These are phyloP conservation scores for Picus viridis DNA, from an alignment of 2,797 vertebrate species.

Conservation along the genomic window DNA sequence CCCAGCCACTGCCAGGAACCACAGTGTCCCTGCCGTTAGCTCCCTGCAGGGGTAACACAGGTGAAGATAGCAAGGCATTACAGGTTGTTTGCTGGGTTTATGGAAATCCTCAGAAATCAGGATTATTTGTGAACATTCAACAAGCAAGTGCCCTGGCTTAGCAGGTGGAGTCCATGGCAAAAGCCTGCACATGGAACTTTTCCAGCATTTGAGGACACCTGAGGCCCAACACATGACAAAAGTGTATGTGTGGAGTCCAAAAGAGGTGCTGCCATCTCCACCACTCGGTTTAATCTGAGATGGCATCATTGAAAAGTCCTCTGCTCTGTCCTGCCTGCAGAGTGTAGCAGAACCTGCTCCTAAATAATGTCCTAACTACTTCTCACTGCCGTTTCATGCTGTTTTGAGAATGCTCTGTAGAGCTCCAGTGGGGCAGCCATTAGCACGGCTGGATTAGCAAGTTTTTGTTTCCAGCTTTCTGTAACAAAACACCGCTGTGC, in stretches of 20 bases:
- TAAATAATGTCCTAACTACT: neutral
- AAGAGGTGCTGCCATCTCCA: neutral
- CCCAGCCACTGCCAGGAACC: neutral
- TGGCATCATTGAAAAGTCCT: neutral
- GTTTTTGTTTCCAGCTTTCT: neutral
- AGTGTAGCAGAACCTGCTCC: neutral
- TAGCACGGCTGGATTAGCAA: neutral
- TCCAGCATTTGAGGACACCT: neutral
- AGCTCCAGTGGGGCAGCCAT: rapidly evolving
- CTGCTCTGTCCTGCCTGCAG: neutral
- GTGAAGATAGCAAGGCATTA: neutral
- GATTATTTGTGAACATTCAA: neutral
- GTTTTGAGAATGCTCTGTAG: neutral
- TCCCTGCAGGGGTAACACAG: neutral
- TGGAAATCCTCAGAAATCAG: neutral
- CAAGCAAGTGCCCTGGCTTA: neutral
- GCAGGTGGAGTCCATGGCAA: neutral
- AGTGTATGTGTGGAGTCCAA: rapidly evolving
- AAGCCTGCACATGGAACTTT: rapidly evolving
- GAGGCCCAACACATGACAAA: neutral
- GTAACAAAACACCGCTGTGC: neutral
- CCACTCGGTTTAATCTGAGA: neutral
- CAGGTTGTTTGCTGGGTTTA: neutral
- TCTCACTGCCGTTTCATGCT: neutral
- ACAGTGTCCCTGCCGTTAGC: neutral